Evolutionary conservation across 1,140 invertebrate species (phyloP).

Genomic region (Mycetomoellerius zeteki): DNA sequence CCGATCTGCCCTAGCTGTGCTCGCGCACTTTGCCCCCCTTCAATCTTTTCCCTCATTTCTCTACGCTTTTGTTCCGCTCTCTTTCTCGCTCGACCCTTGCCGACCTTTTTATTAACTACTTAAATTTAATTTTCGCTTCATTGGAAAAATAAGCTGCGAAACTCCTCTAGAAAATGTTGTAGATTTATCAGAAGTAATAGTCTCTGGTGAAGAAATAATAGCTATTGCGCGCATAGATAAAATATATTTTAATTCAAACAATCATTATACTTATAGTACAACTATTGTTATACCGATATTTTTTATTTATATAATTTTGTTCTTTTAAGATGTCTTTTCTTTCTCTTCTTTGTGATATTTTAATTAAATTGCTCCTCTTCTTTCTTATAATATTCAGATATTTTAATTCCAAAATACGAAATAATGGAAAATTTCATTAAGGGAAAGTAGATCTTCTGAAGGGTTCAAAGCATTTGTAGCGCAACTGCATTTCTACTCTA

Average conservation of each 20-base stretch:
- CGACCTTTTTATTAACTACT: slow-evolving; percentile 50
- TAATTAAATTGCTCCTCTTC: slow-evolving; percentile 22
- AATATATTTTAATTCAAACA: not conserved
- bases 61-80: slow-evolving; percentile 37
- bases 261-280: too few relatives aligned
- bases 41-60: slow-evolving; percentile 37
- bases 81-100: slow-evolving; percentile 25
- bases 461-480: not conserved
- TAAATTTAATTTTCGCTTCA: slow-evolving; percentile 61
- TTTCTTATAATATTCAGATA: not conserved
- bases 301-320: not conserved
- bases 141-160: slow-evolving; percentile 1
- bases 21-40: slow-evolving; percentile 34
- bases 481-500: slow-evolving; percentile 40
- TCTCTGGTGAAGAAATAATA: not conserved
- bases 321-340: not conserved
- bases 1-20: slow-evolving; percentile 26
- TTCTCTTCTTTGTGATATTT: not conserved
- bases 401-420: slow-evolving; percentile 7
- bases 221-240: not conserved
- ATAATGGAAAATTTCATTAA: slow-evolving; percentile 43
- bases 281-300: not conserved
- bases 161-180: slow-evolving; percentile 4
- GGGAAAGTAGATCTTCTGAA: not conserved
- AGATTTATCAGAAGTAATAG: slow-evolving; percentile 17